Conservation (phyloP, 2,113 vertebrate species). For the Phaetusa simplex region DNA sequence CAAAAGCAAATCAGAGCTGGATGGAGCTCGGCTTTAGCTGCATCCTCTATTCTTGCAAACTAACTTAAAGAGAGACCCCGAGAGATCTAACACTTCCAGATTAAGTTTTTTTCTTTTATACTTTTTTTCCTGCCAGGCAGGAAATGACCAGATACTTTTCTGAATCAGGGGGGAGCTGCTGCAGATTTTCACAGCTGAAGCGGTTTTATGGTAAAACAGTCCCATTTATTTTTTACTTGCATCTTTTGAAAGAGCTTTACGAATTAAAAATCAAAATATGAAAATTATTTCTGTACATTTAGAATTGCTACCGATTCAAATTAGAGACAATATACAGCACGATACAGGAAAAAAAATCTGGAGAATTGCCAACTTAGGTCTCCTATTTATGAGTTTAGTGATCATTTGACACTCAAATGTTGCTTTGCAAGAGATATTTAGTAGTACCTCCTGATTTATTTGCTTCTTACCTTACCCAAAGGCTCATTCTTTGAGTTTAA, state of each 20-base stretch:
- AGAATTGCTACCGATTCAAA: neutral
- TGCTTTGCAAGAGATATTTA: neutral
- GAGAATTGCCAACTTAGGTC: neutral
- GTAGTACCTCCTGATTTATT: neutral
- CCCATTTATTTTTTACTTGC: neutral
- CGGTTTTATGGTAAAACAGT: neutral
- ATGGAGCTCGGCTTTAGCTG: neutral
- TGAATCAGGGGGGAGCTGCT: neutral
- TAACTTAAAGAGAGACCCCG: neutral
- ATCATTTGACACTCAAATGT: neutral
- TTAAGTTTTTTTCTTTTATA: neutral
- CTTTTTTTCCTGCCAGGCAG: neutral
- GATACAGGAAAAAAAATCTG: neutral
- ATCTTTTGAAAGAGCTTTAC: neutral
- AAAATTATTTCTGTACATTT: neutral
- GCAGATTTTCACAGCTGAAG: neutral
- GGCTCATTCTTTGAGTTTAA: neutral
- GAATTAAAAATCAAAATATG: neutral
- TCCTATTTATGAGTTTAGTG: neutral
- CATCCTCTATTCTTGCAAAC: neutral
- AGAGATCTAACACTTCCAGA: neutral
- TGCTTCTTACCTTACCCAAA: neutral
- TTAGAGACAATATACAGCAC: neutral
- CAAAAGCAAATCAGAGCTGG: neutral
- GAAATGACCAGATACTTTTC: neutral